A percentile compares a stretch with the other conserved stretches of the same genome.
These are phyloP conservation scores for Procavia capensis DNA, from an alignment of 2,113 vertebrate species.

Conservation along the genomic window DNA sequence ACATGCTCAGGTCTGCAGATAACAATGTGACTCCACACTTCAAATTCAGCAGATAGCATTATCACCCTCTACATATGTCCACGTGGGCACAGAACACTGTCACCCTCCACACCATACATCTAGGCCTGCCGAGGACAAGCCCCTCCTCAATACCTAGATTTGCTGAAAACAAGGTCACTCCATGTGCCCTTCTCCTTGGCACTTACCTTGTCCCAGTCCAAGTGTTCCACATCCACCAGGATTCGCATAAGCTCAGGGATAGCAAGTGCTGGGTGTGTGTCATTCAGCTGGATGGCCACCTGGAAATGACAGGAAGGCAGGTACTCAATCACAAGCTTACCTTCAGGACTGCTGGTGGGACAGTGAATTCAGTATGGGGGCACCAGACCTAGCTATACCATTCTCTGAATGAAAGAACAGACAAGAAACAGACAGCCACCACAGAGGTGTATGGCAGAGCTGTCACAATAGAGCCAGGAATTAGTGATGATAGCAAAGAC, in stretches of 20 bases:
- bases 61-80: background rate
- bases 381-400: background rate
- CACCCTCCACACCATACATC: background rate
- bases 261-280: conserved; percentile 93
- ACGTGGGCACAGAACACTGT: background rate
- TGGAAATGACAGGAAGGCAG: conserved; percentile 63
- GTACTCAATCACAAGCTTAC: background rate
- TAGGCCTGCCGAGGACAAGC: background rate
- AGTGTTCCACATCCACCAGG: conserved; percentile 91
- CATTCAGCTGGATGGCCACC: conserved; percentile 95
- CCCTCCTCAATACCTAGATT: too few species aligned
- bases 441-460: background rate
- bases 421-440: background rate
- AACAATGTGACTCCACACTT: background rate
- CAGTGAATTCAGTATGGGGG: background rate
- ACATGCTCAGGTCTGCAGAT: background rate
- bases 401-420: background rate
- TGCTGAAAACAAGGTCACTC: too few species aligned
- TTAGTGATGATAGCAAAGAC: background rate
- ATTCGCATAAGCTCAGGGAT: conserved; percentile 95
- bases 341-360: background rate
- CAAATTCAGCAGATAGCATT: background rate
- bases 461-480: background rate
- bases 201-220: conserved; percentile 93
- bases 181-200: background rate